phyloP scores from a whole-genome alignment of 2,888 invertebrate species.

The Gymnoscelis rufifasciata region DNA sequence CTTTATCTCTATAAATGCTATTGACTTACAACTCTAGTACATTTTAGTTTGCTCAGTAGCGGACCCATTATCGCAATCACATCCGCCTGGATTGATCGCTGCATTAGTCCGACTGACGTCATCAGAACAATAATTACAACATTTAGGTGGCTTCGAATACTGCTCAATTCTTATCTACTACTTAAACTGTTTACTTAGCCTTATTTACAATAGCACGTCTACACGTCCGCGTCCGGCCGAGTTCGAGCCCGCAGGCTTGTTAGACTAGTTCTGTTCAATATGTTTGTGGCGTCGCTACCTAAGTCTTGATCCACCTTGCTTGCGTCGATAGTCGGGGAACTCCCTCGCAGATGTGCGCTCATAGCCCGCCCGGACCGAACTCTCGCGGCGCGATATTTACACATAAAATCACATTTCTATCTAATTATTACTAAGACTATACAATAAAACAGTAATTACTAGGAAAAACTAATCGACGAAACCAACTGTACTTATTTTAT shows the following conservation, averaged over 20 bases:
- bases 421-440: not conserved
- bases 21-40: slow-evolving; percentile 17
- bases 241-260: slow-evolving; percentile 23
- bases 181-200: slow-evolving; percentile 26
- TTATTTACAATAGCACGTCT: slow-evolving; percentile 31
- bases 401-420: not conserved
- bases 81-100: too few species aligned
- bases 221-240: too few species aligned
- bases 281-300: not conserved
- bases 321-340: too few species aligned
- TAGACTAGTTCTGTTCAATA: slow-evolving; percentile 34
- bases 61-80: not conserved
- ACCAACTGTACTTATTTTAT: not conserved
- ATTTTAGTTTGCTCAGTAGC: slow-evolving; percentile 10
- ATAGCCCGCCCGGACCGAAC: not conserved
- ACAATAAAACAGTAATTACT: not conserved
- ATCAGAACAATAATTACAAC: slow-evolving; percentile 14
- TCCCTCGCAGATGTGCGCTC: too few species aligned
- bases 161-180: slow-evolving; percentile 35
- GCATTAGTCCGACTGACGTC: too few species aligned
- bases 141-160: slow-evolving; percentile 38
- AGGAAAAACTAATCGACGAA: not conserved
- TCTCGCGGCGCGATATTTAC: not conserved
- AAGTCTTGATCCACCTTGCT: slow-evolving; percentile 7
- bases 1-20: slow-evolving; percentile 20